Evolutionary conservation across 2,888 invertebrate genomes (phyloP).

Genomic region (Tetranychus piercei): DNA sequence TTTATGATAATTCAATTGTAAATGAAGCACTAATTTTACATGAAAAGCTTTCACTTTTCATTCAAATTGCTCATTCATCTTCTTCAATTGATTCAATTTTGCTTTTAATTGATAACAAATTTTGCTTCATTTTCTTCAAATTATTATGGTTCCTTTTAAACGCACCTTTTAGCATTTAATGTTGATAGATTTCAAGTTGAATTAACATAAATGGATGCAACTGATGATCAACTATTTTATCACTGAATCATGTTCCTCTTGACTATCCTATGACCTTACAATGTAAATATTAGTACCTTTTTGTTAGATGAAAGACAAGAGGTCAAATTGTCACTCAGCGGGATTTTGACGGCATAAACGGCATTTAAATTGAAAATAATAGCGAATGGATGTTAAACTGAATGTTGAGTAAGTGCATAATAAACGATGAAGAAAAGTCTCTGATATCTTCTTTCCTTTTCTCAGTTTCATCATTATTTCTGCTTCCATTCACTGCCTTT

Average conservation of each 20-base stretch:
- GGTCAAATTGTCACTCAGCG: conserved; percentile 1
- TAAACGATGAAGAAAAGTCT: neutral
- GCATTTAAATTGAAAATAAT: neutral
- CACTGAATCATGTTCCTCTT: neutral
- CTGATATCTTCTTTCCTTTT: neutral
- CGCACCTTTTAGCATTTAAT: too few species aligned
- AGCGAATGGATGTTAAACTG: neutral
- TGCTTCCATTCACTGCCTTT: neutral
- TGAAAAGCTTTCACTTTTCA: too few species aligned
- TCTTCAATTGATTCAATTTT: too few species aligned
- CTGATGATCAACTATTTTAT: too few species aligned
- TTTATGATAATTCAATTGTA: too few species aligned
- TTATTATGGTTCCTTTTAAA: too few species aligned
- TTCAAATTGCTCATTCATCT: too few species aligned
- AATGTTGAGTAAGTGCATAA: neutral
- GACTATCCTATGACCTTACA: neutral
- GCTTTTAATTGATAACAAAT: too few species aligned
- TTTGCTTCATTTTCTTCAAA: too few species aligned
- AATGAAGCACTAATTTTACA: too few species aligned
- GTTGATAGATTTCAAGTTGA: too few species aligned
- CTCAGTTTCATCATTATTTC: neutral
- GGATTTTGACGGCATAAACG: neutral
- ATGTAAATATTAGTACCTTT: neutral
- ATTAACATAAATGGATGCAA: too few species aligned
- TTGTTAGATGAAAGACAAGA: neutral